Conservation (phyloP, 2,797 vertebrate genomes). For the Melanotaenia parkinsoni region DNA sequence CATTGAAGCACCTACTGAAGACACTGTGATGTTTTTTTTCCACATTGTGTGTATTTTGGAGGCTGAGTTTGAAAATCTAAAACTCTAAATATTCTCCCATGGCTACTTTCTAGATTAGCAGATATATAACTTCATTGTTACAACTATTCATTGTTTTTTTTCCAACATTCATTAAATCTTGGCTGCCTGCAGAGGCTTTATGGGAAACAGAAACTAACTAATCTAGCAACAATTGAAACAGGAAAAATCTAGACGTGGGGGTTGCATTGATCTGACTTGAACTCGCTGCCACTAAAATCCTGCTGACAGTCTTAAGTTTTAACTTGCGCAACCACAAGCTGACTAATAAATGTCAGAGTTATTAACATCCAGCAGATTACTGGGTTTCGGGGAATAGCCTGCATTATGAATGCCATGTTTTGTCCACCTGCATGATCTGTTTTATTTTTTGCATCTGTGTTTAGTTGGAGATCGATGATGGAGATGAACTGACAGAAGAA, state of each 20-base stretch:
- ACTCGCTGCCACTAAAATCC: constrained; percentile 13
- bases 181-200: background rate
- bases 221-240: background rate
- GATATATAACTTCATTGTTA: background rate
- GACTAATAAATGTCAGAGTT: background rate
- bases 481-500: constrained; percentile 92
- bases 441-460: constrained; percentile 3
- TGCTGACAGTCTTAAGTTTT: background rate
- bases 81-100: background rate
- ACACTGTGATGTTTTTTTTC: background rate
- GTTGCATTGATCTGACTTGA: background rate
- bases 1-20: background rate
- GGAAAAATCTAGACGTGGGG: background rate
- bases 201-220: background rate
- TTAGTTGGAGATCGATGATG: constrained; percentile 94
- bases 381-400: background rate
- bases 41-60: background rate
- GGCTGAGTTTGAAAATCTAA: background rate
- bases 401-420: background rate
- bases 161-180: background rate
- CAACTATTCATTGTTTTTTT: background rate
- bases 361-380: background rate
- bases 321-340: background rate
- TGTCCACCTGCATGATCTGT: background rate
- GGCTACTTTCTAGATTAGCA: background rate